Conservation (phyloP, 2,113 vertebrate genomes). For the Cheirogaleus medius region DNA sequence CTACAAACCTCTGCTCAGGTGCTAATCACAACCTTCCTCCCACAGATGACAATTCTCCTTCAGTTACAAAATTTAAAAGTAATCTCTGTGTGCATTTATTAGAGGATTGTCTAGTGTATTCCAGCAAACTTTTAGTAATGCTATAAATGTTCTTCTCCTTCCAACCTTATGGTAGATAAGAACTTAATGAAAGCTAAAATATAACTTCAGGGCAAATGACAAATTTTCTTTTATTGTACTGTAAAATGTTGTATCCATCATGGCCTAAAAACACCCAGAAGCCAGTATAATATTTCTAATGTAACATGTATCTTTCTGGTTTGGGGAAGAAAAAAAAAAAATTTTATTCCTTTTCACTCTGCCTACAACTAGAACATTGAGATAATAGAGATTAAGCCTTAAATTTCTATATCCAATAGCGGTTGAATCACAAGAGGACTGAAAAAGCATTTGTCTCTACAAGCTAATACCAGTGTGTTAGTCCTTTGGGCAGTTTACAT, state of each 20-base stretch:
- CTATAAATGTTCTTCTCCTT: not conserved
- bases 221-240: slow-evolving; percentile 36
- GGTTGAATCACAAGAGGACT: slow-evolving; percentile 55
- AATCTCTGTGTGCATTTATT: not conserved
- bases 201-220: slow-evolving; percentile 44
- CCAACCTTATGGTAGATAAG: not conserved
- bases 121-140: not conserved
- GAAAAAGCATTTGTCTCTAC: slow-evolving; percentile 64
- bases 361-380: slow-evolving; percentile 24
- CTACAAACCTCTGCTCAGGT: not conserved
- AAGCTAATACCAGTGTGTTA: slow-evolving; percentile 56
- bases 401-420: slow-evolving; percentile 42
- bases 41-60: not conserved
- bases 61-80: not conserved
- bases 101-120: not conserved
- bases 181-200: slow-evolving; percentile 28
- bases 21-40: not conserved
- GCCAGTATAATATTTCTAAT: slow-evolving; percentile 43
- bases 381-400: slow-evolving; percentile 39
- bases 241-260: not conserved
- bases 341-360: slow-evolving; percentile 22
- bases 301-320: slow-evolving; percentile 30
- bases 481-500: slow-evolving; percentile 48
- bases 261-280: slow-evolving; percentile 38
- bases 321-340: not conserved